Conservation (phyloP, 2,888 invertebrate genomes). For the Calliphora vomitoria region DNA sequence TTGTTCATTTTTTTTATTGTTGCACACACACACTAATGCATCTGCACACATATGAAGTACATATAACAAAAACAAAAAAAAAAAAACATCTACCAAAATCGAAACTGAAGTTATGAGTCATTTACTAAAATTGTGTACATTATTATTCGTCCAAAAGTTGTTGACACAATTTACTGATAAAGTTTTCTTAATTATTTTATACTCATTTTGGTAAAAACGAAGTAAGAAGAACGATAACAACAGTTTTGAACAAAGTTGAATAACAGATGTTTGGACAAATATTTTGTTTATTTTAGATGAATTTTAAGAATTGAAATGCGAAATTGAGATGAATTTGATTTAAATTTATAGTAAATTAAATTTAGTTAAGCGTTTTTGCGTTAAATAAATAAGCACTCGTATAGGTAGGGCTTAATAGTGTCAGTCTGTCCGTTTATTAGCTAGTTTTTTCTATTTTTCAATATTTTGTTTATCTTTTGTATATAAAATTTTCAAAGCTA, state of each 20-base stretch:
- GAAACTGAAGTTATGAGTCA: conserved; percentile 71
- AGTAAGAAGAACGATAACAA: conserved; percentile 18
- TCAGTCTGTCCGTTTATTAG: no score
- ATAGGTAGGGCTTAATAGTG: no score
- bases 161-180: conserved; percentile 70
- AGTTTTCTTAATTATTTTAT: conserved; percentile 54
- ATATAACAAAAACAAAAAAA: not conserved
- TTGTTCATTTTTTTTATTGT: conserved; percentile 19
- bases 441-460: no score
- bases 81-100: not conserved
- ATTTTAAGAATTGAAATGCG: no score
- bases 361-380: no score
- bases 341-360: no score
- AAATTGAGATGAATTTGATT: no score
- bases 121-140: conserved; percentile 46
- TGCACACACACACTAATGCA: conserved; percentile 12
- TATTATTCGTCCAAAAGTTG: conserved; percentile 50
- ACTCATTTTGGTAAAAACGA: conserved; percentile 40
- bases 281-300: not conserved
- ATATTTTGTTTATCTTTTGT: no score
- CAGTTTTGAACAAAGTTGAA: not conserved
- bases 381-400: no score
- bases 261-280: conserved; percentile 36
- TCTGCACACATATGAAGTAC: not conserved
- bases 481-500: no score